Conservation (phyloP, 2,888 invertebrate genomes). For the Choreutis nemorana region DNA sequence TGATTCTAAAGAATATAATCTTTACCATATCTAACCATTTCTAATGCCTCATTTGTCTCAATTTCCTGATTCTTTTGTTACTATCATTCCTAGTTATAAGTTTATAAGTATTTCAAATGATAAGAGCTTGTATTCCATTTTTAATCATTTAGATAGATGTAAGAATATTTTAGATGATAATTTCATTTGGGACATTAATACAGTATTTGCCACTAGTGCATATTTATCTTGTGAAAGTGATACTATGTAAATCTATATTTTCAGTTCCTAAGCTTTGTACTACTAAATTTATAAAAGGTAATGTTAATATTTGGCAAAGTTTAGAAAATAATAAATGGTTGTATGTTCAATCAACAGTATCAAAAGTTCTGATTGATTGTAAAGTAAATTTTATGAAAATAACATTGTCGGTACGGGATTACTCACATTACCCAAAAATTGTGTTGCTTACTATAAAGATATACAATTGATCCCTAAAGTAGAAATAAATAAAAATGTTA, state of each 20-base stretch:
- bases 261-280: constrained; percentile 5
- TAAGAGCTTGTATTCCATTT: constrained; percentile 7
- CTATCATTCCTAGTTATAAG: constrained; percentile 8
- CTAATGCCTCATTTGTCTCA: constrained; percentile 1
- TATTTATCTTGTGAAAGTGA: constrained; percentile 8
- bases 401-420: neutral
- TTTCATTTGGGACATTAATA: constrained; percentile 5
- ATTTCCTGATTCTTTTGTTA: constrained; percentile 1
- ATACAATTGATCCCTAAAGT: neutral
- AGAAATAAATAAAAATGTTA: neutral
- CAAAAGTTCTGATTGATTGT: constrained; percentile 2
- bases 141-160: constrained; percentile 7
- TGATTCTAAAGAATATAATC: neutral
- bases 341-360: constrained; percentile 3
- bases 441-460: neutral
- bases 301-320: constrained; percentile 6
- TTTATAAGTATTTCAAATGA: constrained; percentile 9
- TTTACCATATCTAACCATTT: constrained; percentile 6
- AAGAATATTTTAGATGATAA: constrained; percentile 2
- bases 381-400: neutral
- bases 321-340: constrained; percentile 7
- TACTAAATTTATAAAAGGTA: constrained; percentile 7
- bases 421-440: neutral
- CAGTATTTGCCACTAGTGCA: constrained; percentile 3
- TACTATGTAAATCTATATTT: constrained; percentile 6